These are phyloP conservation scores for Oxygymnocypris stewartii DNA, from an alignment of 2,113 vertebrate species.

Conservation along the genomic window DNA sequence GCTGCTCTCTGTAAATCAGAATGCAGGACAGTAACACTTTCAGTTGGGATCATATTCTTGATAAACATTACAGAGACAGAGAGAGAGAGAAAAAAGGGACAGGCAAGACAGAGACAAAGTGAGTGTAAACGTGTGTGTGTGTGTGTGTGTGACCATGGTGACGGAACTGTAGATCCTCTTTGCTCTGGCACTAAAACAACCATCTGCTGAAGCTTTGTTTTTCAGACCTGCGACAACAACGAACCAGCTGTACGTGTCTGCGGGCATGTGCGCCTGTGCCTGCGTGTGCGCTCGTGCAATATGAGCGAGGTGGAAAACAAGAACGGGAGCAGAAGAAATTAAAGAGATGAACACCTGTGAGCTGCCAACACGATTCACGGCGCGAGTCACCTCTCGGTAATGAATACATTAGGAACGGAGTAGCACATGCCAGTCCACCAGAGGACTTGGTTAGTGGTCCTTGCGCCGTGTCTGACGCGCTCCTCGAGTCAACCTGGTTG, in stretches of 20 bases:
- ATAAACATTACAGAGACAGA: conserved; percentile 2
- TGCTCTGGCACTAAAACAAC: conserved; percentile 54
- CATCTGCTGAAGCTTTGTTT: conserved; percentile 60
- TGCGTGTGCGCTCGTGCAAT: conserved; percentile 9
- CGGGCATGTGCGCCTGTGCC: conserved; percentile 18
- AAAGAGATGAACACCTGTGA: conserved; percentile 50
- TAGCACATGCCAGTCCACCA: background rate
- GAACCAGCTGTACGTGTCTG: conserved; percentile 51
- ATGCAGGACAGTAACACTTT: background rate
- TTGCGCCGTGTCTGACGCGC: background rate
- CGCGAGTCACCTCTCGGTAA: background rate
- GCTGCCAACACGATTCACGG: conserved; percentile 16
- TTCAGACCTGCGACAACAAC: conserved; percentile 57
- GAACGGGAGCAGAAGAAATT: conserved; percentile 22
- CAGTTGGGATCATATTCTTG: background rate
- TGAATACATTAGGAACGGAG: conserved; percentile 10
- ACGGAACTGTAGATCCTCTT: conserved; percentile 34
- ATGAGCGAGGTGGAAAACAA: conserved; percentile 33
- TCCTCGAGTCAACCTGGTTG: conserved; percentile 9
- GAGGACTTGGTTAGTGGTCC: background rate
- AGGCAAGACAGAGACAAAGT: conserved; percentile 14
- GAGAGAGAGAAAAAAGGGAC: background rate
- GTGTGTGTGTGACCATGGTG: conserved; percentile 40
- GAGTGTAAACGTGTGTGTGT: conserved; percentile 31
- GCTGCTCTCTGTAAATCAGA: background rate